phyloP scores from a whole-genome alignment of 2,797 vertebrate species.

The Meriones psammophilus region DNA sequence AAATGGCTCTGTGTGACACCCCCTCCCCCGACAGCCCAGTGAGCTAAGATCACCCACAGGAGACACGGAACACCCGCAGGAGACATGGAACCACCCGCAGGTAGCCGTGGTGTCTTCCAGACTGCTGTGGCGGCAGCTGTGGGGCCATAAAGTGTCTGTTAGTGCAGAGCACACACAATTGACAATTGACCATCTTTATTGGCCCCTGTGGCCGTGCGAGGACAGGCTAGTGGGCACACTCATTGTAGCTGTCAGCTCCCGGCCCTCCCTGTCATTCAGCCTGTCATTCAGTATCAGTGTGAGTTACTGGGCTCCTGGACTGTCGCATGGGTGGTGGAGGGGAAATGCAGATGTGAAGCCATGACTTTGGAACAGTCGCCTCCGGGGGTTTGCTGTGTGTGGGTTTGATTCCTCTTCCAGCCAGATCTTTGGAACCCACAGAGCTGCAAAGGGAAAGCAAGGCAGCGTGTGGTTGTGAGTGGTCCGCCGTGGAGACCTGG shows the following conservation, averaged over 20 bases:
- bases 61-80: background rate
- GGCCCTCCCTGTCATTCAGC: fast-evolving
- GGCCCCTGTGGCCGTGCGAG: background rate
- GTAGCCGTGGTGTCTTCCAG: background rate
- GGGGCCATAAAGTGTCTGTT: background rate
- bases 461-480: too few relatives aligned
- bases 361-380: background rate
- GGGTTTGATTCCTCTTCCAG: background rate
- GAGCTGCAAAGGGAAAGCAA: too few relatives aligned
- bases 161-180: fast-evolving
- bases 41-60: background rate
- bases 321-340: background rate
- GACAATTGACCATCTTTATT: background rate
- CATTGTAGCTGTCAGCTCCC: background rate
- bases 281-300: too few relatives aligned
- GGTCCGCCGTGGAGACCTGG: background rate
- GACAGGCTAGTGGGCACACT: background rate
- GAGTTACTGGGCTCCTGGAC: background rate
- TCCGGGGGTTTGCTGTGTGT: background rate
- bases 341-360: background rate
- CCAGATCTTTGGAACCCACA: background rate
- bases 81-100: fast-evolving
- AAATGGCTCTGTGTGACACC: background rate
- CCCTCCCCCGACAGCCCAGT: background rate
- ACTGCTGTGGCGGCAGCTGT: background rate